These are phyloP conservation scores for Microplitis mediator DNA, from an alignment of 1,140 invertebrate species.

Conservation along the genomic window DNA sequence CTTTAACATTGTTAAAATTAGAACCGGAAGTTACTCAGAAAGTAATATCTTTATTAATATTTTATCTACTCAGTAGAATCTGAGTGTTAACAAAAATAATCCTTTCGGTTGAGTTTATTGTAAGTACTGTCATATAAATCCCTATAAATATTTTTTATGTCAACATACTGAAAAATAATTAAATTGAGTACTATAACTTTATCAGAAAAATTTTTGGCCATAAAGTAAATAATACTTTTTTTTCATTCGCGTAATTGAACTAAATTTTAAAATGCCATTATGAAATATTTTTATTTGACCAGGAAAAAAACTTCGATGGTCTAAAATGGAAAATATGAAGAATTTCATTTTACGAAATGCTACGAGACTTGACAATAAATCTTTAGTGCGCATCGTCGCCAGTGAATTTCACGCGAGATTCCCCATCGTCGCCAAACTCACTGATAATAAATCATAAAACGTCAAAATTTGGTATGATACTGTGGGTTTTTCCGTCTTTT, in stretches of 20 bases:
- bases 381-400: background rate
- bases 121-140: too few relatives aligned
- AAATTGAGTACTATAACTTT: too few relatives aligned
- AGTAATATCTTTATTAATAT: background rate
- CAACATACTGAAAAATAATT: too few relatives aligned
- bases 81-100: background rate
- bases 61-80: background rate
- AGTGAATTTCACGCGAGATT: slow-evolving; percentile 8
- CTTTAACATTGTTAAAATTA: background rate
- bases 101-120: background rate
- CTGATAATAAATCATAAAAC: background rate
- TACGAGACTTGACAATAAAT: background rate
- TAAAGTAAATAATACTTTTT: too few relatives aligned
- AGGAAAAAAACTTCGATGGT: background rate
- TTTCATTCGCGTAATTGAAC: too few relatives aligned
- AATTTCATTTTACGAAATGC: background rate
- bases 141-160: too few relatives aligned
- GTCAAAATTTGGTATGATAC: slow-evolving; percentile 13
- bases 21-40: background rate
- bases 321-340: background rate
- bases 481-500: too few relatives aligned
- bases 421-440: background rate
- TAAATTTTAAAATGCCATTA: background rate
- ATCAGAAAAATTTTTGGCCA: too few relatives aligned
- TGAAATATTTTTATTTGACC: background rate